Percentiles rank a stretch among this genome's conserved stretches.
These are phyloP conservation scores for Poeciliopsis retropinna DNA, from an alignment of 2,113 vertebrate species.

Conservation along the genomic window DNA sequence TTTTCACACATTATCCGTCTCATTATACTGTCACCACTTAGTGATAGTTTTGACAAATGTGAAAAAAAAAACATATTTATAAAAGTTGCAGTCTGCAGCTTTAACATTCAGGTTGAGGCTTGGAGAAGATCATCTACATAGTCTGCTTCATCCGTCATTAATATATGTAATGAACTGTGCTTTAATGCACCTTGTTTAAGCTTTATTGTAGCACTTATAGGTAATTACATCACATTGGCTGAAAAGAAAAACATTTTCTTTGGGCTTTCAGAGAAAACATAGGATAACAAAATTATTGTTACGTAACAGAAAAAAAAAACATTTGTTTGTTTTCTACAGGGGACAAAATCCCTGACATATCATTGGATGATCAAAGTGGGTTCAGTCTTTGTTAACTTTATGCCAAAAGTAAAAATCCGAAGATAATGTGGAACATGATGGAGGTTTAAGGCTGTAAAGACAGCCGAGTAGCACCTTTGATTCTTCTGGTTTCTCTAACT, in stretches of 20 bases:
- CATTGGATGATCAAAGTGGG: neutral
- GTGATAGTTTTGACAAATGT: too few relatives aligned
- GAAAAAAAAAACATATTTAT: too few relatives aligned
- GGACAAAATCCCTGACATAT: neutral
- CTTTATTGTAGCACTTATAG: constrained; percentile 2
- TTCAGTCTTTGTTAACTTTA: neutral
- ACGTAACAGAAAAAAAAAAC: constrained; percentile 1
- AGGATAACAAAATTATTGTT: neutral
- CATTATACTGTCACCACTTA: too few relatives aligned
- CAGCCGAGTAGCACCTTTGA: constrained; percentile 40
- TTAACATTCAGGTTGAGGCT: neutral
- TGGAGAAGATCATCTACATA: neutral
- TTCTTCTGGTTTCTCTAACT: constrained; percentile 51
- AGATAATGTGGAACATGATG: neutral
- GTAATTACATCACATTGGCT: neutral
- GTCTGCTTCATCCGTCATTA: neutral
- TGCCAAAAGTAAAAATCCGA: neutral
- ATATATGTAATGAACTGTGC: neutral
- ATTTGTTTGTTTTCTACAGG: neutral
- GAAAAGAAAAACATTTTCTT: constrained; percentile 12
- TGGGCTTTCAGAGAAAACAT: constrained; percentile 5
- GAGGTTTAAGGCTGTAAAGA: neutral
- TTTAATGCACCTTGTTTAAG: constrained; percentile 2
- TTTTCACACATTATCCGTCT: too few relatives aligned
- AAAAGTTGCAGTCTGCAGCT: neutral